Percentiles rank a stretch among this genome's conserved stretches.
These are phyloP conservation scores for Emydura subglobosa DNA, from an alignment of 2,113 vertebrate genomes.

Conservation along the genomic window DNA sequence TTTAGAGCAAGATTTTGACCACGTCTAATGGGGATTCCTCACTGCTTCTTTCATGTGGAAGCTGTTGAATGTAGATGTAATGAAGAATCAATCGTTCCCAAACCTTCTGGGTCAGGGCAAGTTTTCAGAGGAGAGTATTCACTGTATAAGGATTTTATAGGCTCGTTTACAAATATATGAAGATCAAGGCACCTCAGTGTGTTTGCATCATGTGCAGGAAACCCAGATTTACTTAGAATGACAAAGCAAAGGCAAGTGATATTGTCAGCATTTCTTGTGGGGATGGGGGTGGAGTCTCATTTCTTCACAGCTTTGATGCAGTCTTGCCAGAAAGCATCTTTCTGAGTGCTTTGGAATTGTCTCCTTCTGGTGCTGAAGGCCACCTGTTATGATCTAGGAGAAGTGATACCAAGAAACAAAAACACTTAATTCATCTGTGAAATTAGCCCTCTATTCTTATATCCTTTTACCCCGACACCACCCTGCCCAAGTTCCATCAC, in stretches of 20 bases:
- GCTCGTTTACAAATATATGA: neutral
- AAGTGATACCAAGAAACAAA: conserved; percentile 15
- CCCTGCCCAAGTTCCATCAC: neutral
- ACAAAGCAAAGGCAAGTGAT: neutral
- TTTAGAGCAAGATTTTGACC: neutral
- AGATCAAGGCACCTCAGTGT: neutral
- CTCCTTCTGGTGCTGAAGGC: conserved; percentile 85
- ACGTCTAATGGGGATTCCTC: neutral
- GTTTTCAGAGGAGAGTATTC: neutral
- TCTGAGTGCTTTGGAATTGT: conserved; percentile 81
- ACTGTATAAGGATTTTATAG: neutral
- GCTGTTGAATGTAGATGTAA: neutral
- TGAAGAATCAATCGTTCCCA: neutral
- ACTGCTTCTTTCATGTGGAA: neutral
- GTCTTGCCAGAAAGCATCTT: conserved; percentile 73
- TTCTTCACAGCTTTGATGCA: conserved; percentile 67
- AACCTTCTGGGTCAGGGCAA: neutral
- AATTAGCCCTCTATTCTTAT: neutral
- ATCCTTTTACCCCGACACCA: neutral
- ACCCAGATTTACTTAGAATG: neutral
- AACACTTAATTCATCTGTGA: neutral
- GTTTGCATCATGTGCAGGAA: neutral
- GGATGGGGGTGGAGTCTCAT: neutral
- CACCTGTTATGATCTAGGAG: conserved; percentile 86
- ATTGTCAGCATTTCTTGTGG: neutral